phyloP scores from a whole-genome alignment of 2,113 vertebrate species.

The Chaetodon trifascialis region DNA sequence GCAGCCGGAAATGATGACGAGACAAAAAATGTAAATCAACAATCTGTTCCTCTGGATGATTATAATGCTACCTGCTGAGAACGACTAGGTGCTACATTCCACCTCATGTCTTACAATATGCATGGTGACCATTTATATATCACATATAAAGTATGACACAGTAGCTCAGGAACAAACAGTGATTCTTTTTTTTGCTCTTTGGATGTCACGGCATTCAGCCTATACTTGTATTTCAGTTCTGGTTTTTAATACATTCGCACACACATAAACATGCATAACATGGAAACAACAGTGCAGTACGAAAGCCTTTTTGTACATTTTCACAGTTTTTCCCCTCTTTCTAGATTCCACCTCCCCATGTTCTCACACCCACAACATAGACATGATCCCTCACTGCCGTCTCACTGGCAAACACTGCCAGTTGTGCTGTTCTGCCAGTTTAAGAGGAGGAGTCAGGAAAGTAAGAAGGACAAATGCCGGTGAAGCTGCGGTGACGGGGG shows the following conservation, averaged over 20 bases:
- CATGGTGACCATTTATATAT: background rate
- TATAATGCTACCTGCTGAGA: slow-evolving; percentile 63
- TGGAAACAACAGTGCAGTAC: background rate
- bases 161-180: background rate
- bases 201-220: too few species aligned
- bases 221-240: background rate
- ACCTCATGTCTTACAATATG: slow-evolving; percentile 33
- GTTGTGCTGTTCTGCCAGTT: too few species aligned
- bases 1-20: slow-evolving; percentile 70
- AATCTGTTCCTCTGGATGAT: slow-evolving; percentile 73
- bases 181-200: background rate
- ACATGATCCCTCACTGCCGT: background rate
- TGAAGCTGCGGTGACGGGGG: background rate
- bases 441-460: too few species aligned
- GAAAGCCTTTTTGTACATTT: too few species aligned
- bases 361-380: background rate
- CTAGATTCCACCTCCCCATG: background rate
- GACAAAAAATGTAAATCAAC: slow-evolving; percentile 69
- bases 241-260: slow-evolving; percentile 1
- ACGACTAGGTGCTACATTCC: slow-evolving; percentile 45
- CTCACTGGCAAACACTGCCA: background rate
- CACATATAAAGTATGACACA: background rate
- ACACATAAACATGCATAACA: background rate
- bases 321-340: too few species aligned
- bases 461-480: background rate